phyloP scores from a whole-genome alignment of 2,113 vertebrate genomes.

The Chlamydotis undulata region DNA sequence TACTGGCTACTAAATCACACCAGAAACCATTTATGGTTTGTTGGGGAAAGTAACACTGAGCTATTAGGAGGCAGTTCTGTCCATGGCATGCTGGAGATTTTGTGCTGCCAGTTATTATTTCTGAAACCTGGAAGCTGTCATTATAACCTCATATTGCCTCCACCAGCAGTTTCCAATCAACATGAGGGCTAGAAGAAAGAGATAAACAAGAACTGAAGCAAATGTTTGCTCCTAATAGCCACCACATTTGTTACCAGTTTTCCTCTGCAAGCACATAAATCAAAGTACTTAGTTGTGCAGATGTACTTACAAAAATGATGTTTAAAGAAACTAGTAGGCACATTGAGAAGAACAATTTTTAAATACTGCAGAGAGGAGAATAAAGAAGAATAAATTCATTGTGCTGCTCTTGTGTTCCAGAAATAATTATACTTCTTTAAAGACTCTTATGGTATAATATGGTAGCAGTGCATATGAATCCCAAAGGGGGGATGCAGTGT shows the following conservation, averaged over 20 bases:
- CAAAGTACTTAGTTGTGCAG: not conserved
- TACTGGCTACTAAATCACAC: not conserved
- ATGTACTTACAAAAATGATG: not conserved
- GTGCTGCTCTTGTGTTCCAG: not conserved
- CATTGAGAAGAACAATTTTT: not conserved
- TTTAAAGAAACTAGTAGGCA: not conserved
- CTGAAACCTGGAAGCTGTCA: not conserved
- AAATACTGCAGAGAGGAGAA: not conserved
- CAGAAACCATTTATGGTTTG: not conserved
- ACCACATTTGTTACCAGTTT: not conserved
- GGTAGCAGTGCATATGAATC: not conserved
- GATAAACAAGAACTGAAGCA: not conserved
- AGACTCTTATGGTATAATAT: not conserved
- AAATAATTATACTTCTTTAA: not conserved
- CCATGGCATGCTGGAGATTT: not conserved
- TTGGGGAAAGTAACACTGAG: not conserved
- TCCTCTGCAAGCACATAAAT: not conserved
- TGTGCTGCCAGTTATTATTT: not conserved
- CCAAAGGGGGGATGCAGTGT: not conserved
- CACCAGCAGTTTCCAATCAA: not conserved
- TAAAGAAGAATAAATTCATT: not conserved
- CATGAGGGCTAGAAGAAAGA: not conserved
- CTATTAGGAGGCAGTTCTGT: not conserved
- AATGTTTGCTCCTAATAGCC: not conserved
- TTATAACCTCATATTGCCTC: not conserved